A percentile compares a stretch with the other conserved stretches of the same genome.
Evolutionary conservation across 2,113 vertebrate genomes (phyloP).

Genomic region (Stigmatopora nigra): DNA sequence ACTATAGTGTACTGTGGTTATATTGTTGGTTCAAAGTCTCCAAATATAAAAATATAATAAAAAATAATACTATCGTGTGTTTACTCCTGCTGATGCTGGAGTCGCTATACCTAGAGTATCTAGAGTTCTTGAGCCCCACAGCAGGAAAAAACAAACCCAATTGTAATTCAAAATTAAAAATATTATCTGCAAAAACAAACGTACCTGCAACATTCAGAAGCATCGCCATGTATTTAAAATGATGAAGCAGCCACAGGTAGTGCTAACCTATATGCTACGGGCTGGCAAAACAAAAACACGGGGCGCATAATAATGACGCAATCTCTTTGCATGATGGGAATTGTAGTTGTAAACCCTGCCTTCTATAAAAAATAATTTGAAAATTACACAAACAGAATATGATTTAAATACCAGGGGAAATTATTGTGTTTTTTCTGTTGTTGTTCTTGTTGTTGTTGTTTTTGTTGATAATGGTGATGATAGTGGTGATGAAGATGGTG

Average conservation of each 20-base stretch:
- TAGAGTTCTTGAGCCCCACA: not conserved
- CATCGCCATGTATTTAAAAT: not conserved
- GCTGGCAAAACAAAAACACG: constrained; percentile 6
- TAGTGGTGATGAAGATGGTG: no score
- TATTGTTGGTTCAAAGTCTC: not conserved
- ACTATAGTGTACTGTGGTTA: not conserved
- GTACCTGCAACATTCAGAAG: not conserved
- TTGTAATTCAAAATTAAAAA: not conserved
- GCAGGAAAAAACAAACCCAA: not conserved
- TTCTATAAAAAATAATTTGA: not conserved
- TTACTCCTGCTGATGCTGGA: not conserved
- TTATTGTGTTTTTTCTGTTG: no score
- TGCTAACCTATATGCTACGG: not conserved
- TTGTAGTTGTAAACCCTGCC: constrained; percentile 32
- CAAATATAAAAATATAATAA: not conserved
- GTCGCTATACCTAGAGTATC: no score
- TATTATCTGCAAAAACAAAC: not conserved
- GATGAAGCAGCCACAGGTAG: not conserved
- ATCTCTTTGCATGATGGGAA: constrained; percentile 17
- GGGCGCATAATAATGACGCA: constrained; percentile 49
- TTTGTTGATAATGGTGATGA: no score
- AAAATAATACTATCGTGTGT: not conserved
- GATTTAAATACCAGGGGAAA: no score
- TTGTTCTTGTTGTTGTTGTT: no score
- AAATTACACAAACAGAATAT: no score